Conservation (phyloP, 1,140 invertebrate genomes). For the Mamestra configurata region DNA sequence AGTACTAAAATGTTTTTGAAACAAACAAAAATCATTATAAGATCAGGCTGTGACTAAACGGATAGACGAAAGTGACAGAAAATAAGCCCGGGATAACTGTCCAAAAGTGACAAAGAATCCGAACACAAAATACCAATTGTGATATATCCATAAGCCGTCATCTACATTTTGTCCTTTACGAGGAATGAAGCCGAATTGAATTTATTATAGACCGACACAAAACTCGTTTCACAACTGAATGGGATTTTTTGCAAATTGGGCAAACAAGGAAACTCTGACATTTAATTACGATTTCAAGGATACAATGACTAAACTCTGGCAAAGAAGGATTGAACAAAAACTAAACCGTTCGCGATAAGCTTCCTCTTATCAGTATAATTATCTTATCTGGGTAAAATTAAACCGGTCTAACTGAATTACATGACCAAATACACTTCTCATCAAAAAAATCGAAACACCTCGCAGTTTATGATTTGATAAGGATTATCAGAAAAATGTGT, state of each 20-base stretch:
- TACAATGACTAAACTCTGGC: conserved; percentile 21
- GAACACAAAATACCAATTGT: conserved; percentile 3
- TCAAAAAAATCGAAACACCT: too few relatives aligned
- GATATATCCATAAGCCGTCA: background rate
- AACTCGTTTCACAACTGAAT: conserved; percentile 45
- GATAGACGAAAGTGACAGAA: background rate
- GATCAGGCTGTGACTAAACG: background rate
- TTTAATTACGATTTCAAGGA: conserved; percentile 43
- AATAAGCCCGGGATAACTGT: background rate
- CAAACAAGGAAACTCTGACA: conserved; percentile 31
- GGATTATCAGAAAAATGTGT: too few relatives aligned
- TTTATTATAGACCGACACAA: conserved; percentile 30
- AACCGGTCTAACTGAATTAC: conserved; percentile 77
- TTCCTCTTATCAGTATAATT: conserved; percentile 67
- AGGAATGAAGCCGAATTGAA: conserved; percentile 33
- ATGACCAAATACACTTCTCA: conserved; percentile 78
- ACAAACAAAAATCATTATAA: background rate
- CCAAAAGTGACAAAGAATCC: background rate
- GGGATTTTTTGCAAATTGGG: conserved; percentile 31
- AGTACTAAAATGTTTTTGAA: background rate
- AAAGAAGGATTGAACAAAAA: conserved; percentile 47
- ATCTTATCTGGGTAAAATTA: conserved; percentile 82
- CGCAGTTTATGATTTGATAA: too few relatives aligned
- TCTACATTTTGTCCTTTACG: conserved; percentile 25
- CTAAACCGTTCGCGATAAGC: conserved; percentile 57